Conservation (phyloP, 2,113 vertebrate species). For the Prochilodus magdalenae region DNA sequence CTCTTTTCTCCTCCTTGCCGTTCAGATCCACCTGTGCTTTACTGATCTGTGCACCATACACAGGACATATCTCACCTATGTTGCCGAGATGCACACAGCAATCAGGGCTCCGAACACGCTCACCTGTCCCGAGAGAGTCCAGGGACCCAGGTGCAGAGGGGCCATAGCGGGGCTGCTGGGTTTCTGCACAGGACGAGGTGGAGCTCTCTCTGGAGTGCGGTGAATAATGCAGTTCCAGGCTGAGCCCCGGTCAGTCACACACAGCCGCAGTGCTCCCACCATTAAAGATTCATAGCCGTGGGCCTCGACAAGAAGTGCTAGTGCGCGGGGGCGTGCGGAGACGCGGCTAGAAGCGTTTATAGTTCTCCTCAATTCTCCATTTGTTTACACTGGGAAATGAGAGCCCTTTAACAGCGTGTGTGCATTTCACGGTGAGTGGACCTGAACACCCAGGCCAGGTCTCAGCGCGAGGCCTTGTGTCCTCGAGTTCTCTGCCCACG, state of each 20-base stretch:
- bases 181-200: not conserved
- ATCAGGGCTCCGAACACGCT: too few species aligned
- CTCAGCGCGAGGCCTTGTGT: too few species aligned
- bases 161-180: constrained; percentile 11
- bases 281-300: constrained; percentile 40
- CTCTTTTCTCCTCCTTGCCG: not conserved
- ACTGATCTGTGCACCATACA: not conserved
- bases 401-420: too few species aligned
- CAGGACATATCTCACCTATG: not conserved
- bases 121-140: too few species aligned
- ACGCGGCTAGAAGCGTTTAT: too few species aligned
- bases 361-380: too few species aligned
- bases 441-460: too few species aligned
- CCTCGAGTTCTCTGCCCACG: too few species aligned
- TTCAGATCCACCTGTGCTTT: not conserved
- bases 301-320: not conserved
- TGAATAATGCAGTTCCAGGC: constrained; percentile 38
- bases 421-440: too few species aligned
- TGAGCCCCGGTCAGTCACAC: constrained; percentile 12
- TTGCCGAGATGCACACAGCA: not conserved
- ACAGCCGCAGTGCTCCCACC: constrained; percentile 6
- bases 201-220: constrained; percentile 1
- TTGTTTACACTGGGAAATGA: too few species aligned
- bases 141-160: too few species aligned
- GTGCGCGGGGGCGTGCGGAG: too few species aligned